Evolutionary conservation across 2,113 vertebrate genomes (phyloP).

Genomic region (Pedetes capensis): DNA sequence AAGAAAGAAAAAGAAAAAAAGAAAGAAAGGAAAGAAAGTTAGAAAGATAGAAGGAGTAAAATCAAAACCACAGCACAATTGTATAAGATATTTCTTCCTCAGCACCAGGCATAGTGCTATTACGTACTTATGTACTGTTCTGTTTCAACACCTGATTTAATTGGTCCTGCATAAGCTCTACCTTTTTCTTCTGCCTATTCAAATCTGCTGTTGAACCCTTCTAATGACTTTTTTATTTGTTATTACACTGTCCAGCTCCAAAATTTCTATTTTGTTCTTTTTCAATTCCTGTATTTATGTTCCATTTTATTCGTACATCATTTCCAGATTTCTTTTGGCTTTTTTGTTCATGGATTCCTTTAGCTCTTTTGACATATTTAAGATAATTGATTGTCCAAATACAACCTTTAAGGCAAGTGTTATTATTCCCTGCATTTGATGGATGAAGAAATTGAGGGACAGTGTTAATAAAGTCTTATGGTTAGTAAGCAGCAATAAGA

Average conservation of each 20-base stretch:
- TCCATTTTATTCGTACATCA: not conserved
- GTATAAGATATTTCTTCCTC: not conserved
- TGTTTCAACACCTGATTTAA: constrained; percentile 92
- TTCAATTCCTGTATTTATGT: not conserved
- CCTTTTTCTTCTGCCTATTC: not conserved
- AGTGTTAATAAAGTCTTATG: not conserved
- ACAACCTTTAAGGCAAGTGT: not conserved
- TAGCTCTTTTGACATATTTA: not conserved
- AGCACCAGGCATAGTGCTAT: not conserved
- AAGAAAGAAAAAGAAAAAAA: too few species aligned
- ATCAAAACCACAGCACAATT: not conserved
- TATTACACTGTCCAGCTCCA: not conserved
- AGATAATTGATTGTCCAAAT: not conserved
- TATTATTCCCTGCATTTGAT: not conserved
- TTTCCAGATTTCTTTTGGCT: not conserved
- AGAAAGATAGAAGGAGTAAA: too few species aligned
- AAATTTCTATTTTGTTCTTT: constrained; percentile 17
- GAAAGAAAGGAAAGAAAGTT: too few species aligned
- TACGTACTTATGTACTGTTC: not conserved
- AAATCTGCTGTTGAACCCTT: not conserved
- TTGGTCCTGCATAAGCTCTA: constrained; percentile 88
- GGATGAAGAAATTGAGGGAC: not conserved
- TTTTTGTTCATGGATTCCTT: not conserved
- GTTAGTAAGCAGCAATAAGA: not conserved
- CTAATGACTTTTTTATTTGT: constrained; percentile 4